Percentiles rank a stretch among this genome's conserved stretches.
Evolutionary conservation across 2,888 invertebrate genomes (phyloP).

Genomic region (Agrochola circellaris): DNA sequence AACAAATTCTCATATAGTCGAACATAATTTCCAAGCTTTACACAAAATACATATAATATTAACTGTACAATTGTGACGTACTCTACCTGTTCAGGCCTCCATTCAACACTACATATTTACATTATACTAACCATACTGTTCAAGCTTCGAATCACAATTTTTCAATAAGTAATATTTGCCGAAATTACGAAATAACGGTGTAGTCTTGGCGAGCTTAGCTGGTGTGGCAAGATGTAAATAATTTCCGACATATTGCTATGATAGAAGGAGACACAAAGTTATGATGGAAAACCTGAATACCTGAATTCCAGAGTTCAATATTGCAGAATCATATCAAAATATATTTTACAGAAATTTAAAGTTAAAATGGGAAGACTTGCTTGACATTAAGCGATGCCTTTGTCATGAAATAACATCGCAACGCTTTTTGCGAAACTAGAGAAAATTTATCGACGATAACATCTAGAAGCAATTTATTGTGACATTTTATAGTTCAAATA

Average conservation of each 20-base stretch:
- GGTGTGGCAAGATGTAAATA: constrained; percentile 46
- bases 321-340: background rate
- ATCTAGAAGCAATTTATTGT: background rate
- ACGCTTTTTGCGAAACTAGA: too few relatives aligned
- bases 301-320: background rate
- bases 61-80: constrained; percentile 84
- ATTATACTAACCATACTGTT: constrained; percentile 72
- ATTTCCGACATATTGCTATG: background rate
- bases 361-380: background rate
- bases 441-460: background rate
- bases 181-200: constrained; percentile 67
- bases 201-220: constrained; percentile 65
- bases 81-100: constrained; percentile 84
- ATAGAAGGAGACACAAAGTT: background rate
- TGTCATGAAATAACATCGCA: background rate
- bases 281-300: background rate
- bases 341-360: background rate
- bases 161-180: constrained; percentile 82
- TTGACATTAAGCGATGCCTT: background rate
- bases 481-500: constrained; percentile 5
- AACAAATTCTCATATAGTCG: constrained; percentile 78
- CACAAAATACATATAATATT: constrained; percentile 71
- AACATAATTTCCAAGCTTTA: constrained; percentile 86
- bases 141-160: constrained; percentile 77
- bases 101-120: constrained; percentile 86